Base-by-base conservation (phyloP, 1,140 invertebrate genomes). In the Eriocheir sinensis region DNA sequence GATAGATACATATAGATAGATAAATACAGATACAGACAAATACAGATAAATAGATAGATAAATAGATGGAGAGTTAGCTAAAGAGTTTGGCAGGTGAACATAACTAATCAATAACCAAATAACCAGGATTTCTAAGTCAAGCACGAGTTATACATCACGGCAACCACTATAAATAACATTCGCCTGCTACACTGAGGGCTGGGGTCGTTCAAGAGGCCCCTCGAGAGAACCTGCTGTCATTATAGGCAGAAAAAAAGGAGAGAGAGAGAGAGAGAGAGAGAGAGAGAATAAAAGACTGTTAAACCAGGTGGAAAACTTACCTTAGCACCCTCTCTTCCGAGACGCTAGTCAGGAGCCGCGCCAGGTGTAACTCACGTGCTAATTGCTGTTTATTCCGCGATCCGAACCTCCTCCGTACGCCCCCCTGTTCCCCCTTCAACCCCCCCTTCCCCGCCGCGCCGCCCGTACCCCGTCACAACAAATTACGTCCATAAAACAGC, bases 251-350 rank as follows among this genome's bases (percentile, higher is more conserved):
- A n/a, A n/a, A n/a, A n/a, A 81, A 21, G 4, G 79, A 8, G 4
- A 8, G 79, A 81, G 79, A 81, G 79, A 81, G 79, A 81, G 79
- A 88, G 40, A 88, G 85, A 27, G n/a, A 44, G 40, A 88, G 38
- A 34, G 85, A n/a, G 34, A 15, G n/a, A 41, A 30, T 27, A 30
- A 88, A 40, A 88, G 86, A 27, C 4, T n/a, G 27, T 27, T 72
- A n/a, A 21, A 72, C 21, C 27, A n/a, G 12, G 21, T 72, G 60
- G 60, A 21, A 72, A 72, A n/a, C 60, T 72, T 72, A n/a, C 27
- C 4, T 72, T n/a, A n/a, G 9, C 27, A 72, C 21, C n/a, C 21
- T 72, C 60, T n/a, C n/a, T n/a, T n/a, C n/a, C 27, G 6, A 72
- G 60, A 4, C 60, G 21, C 12, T 53, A 53, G 21, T 3, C n/a